Base-by-base conservation (phyloP, 2,113 vertebrate genomes). In the Misgurnus anguillicaudatus region DNA sequence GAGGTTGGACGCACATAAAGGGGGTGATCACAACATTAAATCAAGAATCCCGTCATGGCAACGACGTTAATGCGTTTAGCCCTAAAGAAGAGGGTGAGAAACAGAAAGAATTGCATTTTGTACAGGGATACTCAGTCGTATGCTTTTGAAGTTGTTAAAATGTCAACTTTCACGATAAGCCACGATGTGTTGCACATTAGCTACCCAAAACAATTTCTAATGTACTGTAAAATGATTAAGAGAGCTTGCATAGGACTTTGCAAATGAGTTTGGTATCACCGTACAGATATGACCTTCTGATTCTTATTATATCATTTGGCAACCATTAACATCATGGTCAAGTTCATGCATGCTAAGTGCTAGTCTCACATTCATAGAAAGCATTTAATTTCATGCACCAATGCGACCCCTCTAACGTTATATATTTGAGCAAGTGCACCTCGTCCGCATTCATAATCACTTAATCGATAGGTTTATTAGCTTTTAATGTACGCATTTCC, bases 1-100 rank as follows among this genome's bases (percentile, higher is more conserved):
- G 8, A 48, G 60, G 24, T 39, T 38, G 57, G 42, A 45, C 36
- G 38, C 63, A 31, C 5, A 41, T 66, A 55, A 17, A 9, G 21
- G 19, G 67, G 14, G 19, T 42, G 47, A 39, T n/a, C n/a, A 9
- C 38, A 63, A 6, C 61, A 45, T 61, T 78, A 60, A n/a, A 47
- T 19, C 6, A 57, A 45, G 3, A 47, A 66, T 31, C 79, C 19
- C 74, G 87, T 60, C 63, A 93, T 92, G 92, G 92, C 90, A 64
- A 80, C 91, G 61, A 76, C 84, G 66, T 83, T 85, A 63, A 80
- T 90, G 81, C 87, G 87, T 86, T 90, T 89, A 42, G 74, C 85
- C 36, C 63, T 90, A 31, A 91, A 89, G 78, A 85, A 83, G 47
- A 89, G 90, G 90, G 92, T 92, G 87, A 88, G 88, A 58, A 61